Percentiles rank a stretch among this genome's conserved stretches.
Evolutionary conservation across 2,888 invertebrate genomes (phyloP).

Genomic region (Polydrusus cervinus): DNA sequence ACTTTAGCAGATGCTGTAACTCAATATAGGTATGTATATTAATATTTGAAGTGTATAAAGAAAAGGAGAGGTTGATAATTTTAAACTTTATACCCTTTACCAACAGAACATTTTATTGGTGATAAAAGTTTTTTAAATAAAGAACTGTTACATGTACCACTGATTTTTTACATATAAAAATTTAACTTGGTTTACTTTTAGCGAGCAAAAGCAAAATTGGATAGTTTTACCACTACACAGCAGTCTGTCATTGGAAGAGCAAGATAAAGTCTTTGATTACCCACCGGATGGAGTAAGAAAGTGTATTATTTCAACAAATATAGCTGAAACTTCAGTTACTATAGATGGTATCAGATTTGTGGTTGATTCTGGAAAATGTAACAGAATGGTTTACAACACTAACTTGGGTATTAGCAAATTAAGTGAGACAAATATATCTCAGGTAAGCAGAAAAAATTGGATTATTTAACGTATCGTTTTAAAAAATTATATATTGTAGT

Average conservation of each 20-base stretch:
- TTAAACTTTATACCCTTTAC: too few relatives aligned
- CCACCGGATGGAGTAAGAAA: slow-evolving; percentile 96
- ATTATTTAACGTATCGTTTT: too few relatives aligned
- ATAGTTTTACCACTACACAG: slow-evolving; percentile 95
- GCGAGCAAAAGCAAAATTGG: slow-evolving; percentile 87
- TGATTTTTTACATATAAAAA: background rate
- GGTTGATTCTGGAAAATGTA: slow-evolving; percentile 92
- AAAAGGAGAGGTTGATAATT: too few relatives aligned
- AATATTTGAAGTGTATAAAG: too few relatives aligned
- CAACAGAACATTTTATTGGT: too few relatives aligned
- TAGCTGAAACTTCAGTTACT: slow-evolving; percentile 98
- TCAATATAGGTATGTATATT: slow-evolving; percentile 74
- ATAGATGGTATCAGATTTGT: slow-evolving; percentile 97
- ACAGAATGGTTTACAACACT: slow-evolving; percentile 97
- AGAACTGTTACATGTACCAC: too few relatives aligned
- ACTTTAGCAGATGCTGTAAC: slow-evolving; percentile 89
- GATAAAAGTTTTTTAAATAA: too few relatives aligned
- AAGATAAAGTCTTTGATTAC: slow-evolving; percentile 97
- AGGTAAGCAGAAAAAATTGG: slow-evolving; percentile 79
- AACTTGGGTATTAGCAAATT: slow-evolving; percentile 91
- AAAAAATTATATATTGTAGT: too few relatives aligned
- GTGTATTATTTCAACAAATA: slow-evolving; percentile 98
- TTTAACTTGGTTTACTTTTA: slow-evolving; percentile 55
- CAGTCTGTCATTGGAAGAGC: slow-evolving; percentile 92
- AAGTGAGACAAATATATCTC: slow-evolving; percentile 97